Conservation (phyloP, 2,797 vertebrate species). For the Rhinella marina region DNA sequence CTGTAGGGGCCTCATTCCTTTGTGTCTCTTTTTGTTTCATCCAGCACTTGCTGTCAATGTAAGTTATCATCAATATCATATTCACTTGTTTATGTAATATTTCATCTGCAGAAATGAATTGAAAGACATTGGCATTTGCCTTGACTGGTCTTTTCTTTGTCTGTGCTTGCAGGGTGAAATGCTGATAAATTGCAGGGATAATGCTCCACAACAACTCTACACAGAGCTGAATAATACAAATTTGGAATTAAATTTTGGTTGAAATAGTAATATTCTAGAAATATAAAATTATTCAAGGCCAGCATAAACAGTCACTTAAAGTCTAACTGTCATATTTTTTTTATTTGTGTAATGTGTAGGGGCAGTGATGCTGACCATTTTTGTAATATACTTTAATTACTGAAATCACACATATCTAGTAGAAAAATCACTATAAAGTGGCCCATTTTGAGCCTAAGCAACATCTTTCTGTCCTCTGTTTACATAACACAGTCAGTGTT, state of each 20-base stretch:
- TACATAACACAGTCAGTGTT: no score
- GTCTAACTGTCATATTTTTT: no score
- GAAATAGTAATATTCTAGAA: background rate
- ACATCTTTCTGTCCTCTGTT: no score
- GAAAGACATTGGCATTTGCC: conserved; percentile 28
- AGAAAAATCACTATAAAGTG: no score
- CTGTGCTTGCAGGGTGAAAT: background rate
- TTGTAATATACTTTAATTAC: no score
- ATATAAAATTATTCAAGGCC: background rate
- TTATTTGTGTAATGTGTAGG: no score
- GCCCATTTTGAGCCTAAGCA: no score
- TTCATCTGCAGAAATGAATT: background rate
- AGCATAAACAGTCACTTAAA: background rate
- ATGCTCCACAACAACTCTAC: background rate
- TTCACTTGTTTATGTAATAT: conserved; percentile 31
- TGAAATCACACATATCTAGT: no score
- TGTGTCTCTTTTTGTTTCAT: conserved; percentile 13
- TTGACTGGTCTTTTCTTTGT: conserved; percentile 21
- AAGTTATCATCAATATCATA: conserved; percentile 6
- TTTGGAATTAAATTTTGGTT: background rate
- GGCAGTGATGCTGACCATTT: no score
- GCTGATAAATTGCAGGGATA: background rate
- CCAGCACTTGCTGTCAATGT: conserved; percentile 22
- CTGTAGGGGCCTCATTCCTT: conserved; percentile 14
- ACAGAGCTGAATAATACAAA: background rate